These are phyloP conservation scores for Platichthys flesus DNA, from an alignment of 2,113 vertebrate species.

Conservation along the genomic window DNA sequence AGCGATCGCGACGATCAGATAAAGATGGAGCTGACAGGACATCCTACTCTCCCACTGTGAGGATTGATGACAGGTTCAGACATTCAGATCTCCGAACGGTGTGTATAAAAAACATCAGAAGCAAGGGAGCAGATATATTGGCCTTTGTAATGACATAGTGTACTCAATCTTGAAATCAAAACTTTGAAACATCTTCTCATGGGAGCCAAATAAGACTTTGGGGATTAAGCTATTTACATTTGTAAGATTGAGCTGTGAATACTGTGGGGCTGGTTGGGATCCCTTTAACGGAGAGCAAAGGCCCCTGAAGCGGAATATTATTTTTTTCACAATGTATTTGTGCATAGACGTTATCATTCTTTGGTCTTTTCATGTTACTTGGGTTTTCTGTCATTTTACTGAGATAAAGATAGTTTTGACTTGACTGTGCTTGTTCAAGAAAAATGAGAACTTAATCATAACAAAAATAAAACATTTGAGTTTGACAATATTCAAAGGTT, in stretches of 20 bases:
- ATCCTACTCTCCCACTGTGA: not conserved
- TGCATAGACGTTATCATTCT: no score
- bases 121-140: not conserved
- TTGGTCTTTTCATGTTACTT: no score
- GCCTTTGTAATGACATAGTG: not conserved
- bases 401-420: no score
- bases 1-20: not conserved
- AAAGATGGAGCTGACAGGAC: not conserved
- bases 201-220: not conserved
- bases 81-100: not conserved
- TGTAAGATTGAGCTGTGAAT: not conserved
- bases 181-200: not conserved
- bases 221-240: not conserved
- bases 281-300: not conserved
- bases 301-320: no score
- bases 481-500: not conserved
- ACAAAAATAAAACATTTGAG: no score
- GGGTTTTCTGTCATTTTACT: no score
- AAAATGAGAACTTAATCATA: no score
- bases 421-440: no score
- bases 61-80: constrained; percentile 13
- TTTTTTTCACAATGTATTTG: no score
- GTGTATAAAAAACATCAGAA: not conserved
- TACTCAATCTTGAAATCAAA: not conserved
- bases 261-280: not conserved